Evolutionary conservation across 1,140 invertebrate genomes (phyloP), one percentile per base, ranked within the genome.

Genomic region (Leptinotarsa texana): DNA sequence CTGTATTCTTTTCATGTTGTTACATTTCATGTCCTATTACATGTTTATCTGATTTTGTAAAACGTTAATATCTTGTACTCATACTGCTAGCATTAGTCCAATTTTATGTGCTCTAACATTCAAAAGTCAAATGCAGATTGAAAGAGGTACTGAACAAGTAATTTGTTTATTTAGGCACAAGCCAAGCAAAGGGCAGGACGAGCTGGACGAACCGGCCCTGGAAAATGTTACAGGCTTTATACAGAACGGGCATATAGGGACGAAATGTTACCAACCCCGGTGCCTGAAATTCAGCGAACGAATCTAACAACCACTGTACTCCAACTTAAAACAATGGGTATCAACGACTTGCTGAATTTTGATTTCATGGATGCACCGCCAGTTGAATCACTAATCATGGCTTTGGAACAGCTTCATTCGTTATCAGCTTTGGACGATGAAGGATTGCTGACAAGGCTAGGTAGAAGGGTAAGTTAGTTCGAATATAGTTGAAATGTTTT

Each of bases 361-460:
- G 98, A 99, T 88, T 99, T 99, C 86, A 99, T 99, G 98, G 98
- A 99, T 86, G 95, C 98, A 0, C 98, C 98, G 13, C 98, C 98
- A 0, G 96, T 98, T 11, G 96, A 98, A 85, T 95, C 97, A 0
- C 89, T 99, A 63, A 97, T 99, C 17, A 98, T 98, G 91, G 98
- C 98, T 5, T 87, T 99, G 75, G 97, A 99, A 85, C 96, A 98
- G 79, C 87, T 99, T 42, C 98, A 99, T 87, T 98, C 97, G 13
- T 88, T 99, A 0, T 98, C 96, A 78, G 98, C 98, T 1, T 87
- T 99, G 0, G 98, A 99, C 86, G 95, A 98, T 82, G 97, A 99
- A 87, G 98, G 98, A 3, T 86, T 99, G 49, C 87, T 99, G 0
- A 99, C 98, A 0, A 88, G 96, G 42, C 88, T 99, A 0, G 98